Percentiles rank a stretch among this genome's conserved stretches.
phyloP scores from a whole-genome alignment of 2,797 vertebrate genomes.

The Chloroceryle inda region DNA sequence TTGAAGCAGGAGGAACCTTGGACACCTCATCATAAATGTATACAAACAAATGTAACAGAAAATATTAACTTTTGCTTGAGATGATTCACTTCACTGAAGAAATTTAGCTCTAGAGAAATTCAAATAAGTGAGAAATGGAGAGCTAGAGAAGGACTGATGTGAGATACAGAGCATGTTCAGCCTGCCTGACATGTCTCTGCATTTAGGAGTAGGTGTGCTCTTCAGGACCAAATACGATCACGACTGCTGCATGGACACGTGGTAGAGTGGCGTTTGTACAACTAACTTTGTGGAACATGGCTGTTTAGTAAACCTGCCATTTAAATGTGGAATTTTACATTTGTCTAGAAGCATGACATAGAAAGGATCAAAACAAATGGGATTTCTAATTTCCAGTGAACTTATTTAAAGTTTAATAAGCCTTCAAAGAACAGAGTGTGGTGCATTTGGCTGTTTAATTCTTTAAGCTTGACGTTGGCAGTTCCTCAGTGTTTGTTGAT shows the following conservation, averaged over 20 bases:
- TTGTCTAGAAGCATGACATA: not conserved
- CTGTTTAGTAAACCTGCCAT: not conserved
- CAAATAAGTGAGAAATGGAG: not conserved
- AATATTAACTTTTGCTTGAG: not conserved
- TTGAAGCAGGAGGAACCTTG: not conserved
- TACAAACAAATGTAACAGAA: not conserved
- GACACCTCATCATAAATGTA: not conserved
- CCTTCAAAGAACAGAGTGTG: not conserved
- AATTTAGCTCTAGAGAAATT: not conserved
- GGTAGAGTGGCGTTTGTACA: not conserved
- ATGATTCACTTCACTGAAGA: not conserved
- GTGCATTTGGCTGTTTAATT: not conserved
- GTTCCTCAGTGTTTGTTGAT: not conserved
- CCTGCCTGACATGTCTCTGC: not conserved
- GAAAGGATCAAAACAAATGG: not conserved
- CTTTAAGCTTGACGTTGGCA: not conserved
- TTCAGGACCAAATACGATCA: not conserved
- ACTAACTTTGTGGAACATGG: not conserved
- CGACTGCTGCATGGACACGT: not conserved
- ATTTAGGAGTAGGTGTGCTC: not conserved
- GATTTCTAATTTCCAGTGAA: not conserved
- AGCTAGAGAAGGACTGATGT: not conserved
- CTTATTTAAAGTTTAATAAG: slow-evolving; percentile 3
- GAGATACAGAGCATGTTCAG: not conserved
- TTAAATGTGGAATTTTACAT: not conserved